Percentiles rank a stretch among this genome's conserved stretches.
These are phyloP conservation scores for Circaetus gallicus DNA, from an alignment of 2,113 vertebrate genomes.

Conservation along the genomic window DNA sequence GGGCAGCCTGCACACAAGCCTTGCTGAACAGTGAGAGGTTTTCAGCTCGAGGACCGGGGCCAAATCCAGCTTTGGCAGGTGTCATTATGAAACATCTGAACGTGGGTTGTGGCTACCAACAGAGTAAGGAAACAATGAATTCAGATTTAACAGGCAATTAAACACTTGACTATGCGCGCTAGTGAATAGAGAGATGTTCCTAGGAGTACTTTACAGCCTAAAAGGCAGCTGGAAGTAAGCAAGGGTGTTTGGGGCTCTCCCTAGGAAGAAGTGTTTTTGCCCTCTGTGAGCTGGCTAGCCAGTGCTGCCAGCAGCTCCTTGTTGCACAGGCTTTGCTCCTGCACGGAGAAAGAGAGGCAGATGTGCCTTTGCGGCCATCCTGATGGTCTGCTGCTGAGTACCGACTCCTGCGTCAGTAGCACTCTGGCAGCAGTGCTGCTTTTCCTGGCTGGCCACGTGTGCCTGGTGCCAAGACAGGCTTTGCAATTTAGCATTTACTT, in stretches of 20 bases:
- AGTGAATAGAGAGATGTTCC: background rate
- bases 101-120: background rate
- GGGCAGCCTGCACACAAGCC: background rate
- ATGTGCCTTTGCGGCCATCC: background rate
- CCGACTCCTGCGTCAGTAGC: background rate
- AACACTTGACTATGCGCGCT: background rate
- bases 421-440: background rate
- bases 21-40: background rate
- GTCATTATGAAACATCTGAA: background rate
- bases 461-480: background rate
- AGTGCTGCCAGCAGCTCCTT: background rate
- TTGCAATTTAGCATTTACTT: background rate
- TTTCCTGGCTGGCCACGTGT: accelerated
- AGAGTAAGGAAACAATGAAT: background rate
- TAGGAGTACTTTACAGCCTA: background rate
- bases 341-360: background rate
- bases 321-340: background rate
- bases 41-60: background rate
- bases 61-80: background rate
- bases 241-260: background rate
- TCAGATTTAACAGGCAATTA: background rate
- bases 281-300: background rate
- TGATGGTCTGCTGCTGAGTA: background rate
- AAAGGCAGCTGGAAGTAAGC: background rate
- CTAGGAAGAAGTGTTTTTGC: background rate